Evolutionary conservation across 2,888 invertebrate species (phyloP), one percentile per base, ranked within the genome.

Genomic region (Atethmia centrago): DNA sequence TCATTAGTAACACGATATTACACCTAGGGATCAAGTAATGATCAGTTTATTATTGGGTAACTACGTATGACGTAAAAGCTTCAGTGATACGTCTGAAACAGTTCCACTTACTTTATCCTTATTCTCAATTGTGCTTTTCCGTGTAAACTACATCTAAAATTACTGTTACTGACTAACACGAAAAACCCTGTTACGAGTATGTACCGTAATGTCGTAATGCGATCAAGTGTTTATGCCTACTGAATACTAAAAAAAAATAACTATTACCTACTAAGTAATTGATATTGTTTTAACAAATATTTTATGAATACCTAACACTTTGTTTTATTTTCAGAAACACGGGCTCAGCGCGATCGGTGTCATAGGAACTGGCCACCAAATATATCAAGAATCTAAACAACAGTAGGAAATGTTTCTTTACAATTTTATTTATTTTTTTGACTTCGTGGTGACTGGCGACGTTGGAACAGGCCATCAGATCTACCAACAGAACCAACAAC

Each of bases 281-380:
- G 2, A 36, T 7, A 4, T n/a, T n/a, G 36, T 36, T 36, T 36
- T 7, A 36, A 36, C 36, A 36, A 36, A 36, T 36, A 36, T 36
- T 36, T 36, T 36, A 36, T 14, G 14, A 16, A 25, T 7, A n/a
- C n/a, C n/a, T 31, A 7, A 53, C 3, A 36, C 36, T 4, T 8
- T 49, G n/a, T 63, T 31, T 58, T 40, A 0, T 51, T 74, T 79
- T 55, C 74, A 79, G 79, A 80, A 80, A 68, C 86, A 87, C 8
- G 90, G 90, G 2, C 83, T 90, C 4, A 84, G 87, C 21, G 87
- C 84, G 0, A 82, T 89, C 31, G 88, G 89, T 5, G 80, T 86
- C 25, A 77, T 85, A 2, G 88, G 87, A 9, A 79, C 88, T 9
- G 89, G 88, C 0, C 90, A 90, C 69, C 85, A 89, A 74, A 83